Evolutionary conservation across 2,797 vertebrate species (phyloP).

Genomic region (Enteromius afrohamiltoni): DNA sequence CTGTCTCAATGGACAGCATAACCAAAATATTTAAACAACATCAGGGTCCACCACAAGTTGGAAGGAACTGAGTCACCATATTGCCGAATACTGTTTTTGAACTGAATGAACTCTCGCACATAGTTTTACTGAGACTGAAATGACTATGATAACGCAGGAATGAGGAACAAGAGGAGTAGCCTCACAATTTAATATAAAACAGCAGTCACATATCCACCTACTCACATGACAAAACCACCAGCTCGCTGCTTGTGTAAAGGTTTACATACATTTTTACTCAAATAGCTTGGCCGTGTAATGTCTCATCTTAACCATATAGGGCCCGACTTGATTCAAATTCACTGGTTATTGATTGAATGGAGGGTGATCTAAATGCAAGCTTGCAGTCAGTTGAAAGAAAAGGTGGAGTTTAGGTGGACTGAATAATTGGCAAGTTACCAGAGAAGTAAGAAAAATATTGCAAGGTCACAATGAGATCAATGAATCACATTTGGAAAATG

Average conservation of each 20-base stretch:
- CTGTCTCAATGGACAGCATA: constrained; percentile 25
- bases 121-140: not conserved
- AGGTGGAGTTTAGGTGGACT: not conserved
- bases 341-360: too few species aligned
- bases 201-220: not conserved
- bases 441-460: too few species aligned
- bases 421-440: not conserved
- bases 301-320: not conserved
- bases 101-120: not conserved
- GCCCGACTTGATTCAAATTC: not conserved
- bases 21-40: constrained; percentile 33
- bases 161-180: constrained; percentile 30
- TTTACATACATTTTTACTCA: not conserved
- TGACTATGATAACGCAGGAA: constrained; percentile 27
- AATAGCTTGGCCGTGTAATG: not conserved
- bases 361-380: not conserved
- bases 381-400: not conserved
- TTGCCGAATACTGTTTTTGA: constrained; percentile 16
- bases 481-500: not conserved
- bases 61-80: constrained; percentile 18
- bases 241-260: not conserved
- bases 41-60: constrained; percentile 8
- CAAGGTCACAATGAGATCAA: not conserved
- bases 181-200: constrained; percentile 21
- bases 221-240: not conserved